These are phyloP conservation scores for Hippoglossus hippoglossus DNA, from an alignment of 2,797 vertebrate species.

Conservation along the genomic window DNA sequence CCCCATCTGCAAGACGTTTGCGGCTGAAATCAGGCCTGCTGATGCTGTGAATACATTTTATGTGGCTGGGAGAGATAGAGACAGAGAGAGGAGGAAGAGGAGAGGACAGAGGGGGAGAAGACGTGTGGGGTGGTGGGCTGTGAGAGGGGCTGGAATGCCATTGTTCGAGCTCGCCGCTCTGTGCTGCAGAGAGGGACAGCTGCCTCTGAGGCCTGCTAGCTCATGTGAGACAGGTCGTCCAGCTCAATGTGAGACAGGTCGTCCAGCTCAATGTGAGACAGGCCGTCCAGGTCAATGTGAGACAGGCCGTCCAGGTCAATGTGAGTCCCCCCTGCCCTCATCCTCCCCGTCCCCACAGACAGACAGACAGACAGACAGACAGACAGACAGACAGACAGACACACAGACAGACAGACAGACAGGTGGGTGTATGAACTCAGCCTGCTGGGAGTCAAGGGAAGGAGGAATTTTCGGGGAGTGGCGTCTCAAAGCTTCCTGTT, in stretches of 20 bases:
- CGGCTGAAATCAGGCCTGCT: conserved; percentile 32
- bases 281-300: conserved; percentile 7
- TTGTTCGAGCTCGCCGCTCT: conserved; percentile 67
- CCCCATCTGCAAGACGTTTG: conserved; percentile 48
- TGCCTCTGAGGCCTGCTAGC: conserved; percentile 53
- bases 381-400: conserved; percentile 52
- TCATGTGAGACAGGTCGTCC: conserved; percentile 51
- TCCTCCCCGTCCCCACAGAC: conserved; percentile 33
- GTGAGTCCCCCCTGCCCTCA: neutral
- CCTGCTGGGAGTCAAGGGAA: conserved; percentile 68
- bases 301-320: conserved; percentile 27
- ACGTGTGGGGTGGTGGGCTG: conserved; percentile 28
- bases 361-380: conserved; percentile 7
- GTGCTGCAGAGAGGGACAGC: conserved; percentile 63
- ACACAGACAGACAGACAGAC: conserved; percentile 35
- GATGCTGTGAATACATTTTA: conserved; percentile 36
- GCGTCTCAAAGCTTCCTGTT: conserved; percentile 75
- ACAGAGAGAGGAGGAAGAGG: conserved; percentile 24
- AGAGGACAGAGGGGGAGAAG: conserved; percentile 37
- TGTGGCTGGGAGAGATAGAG: conserved; percentile 24
- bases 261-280: conserved; percentile 2
- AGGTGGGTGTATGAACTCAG: conserved; percentile 66
- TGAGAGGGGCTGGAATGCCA: conserved; percentile 71
- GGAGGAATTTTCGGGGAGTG: conserved; percentile 77
- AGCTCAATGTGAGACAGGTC: conserved; percentile 12